Percentiles rank a stretch among this genome's conserved stretches.
phyloP scores from a whole-genome alignment of 2,113 vertebrate species.

The Equus przewalskii region DNA sequence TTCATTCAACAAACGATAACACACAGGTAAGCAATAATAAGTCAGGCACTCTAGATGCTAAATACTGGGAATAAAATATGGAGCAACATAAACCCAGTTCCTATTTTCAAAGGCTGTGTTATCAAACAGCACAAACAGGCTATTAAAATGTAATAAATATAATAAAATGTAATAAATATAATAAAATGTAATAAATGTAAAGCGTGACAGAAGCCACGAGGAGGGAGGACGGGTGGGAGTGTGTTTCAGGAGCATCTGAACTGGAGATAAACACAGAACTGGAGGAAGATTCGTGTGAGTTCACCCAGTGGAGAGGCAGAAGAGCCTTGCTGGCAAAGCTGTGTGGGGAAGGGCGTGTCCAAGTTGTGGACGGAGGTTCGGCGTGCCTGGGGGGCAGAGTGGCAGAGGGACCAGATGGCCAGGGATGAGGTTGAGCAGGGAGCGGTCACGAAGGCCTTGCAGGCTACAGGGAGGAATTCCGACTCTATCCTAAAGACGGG shows the following conservation, averaged over 20 bases:
- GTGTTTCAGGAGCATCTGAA: no score
- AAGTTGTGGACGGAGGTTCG: no score
- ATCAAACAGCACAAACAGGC: neutral
- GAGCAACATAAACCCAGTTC: neutral
- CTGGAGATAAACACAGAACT: neutral
- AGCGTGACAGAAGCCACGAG: neutral
- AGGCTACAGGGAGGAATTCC: neutral
- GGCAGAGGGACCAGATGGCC: neutral
- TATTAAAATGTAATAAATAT: no score
- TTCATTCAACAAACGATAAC: neutral
- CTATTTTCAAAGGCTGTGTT: neutral
- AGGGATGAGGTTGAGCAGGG: neutral
- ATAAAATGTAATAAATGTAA: no score
- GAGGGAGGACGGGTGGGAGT: neutral
- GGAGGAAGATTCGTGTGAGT: neutral
- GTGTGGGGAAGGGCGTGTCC: neutral
- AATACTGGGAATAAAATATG: neutral
- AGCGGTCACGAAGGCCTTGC: accelerated
- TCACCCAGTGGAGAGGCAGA: neutral
- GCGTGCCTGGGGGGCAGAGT: neutral
- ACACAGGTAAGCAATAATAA: neutral
- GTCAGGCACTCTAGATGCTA: neutral
- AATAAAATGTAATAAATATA: no score
- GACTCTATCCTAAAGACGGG: neutral
- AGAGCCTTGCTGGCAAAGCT: neutral